Conservation (phyloP, 2,113 vertebrate species). For the Pelodiscus sinensis region DNA sequence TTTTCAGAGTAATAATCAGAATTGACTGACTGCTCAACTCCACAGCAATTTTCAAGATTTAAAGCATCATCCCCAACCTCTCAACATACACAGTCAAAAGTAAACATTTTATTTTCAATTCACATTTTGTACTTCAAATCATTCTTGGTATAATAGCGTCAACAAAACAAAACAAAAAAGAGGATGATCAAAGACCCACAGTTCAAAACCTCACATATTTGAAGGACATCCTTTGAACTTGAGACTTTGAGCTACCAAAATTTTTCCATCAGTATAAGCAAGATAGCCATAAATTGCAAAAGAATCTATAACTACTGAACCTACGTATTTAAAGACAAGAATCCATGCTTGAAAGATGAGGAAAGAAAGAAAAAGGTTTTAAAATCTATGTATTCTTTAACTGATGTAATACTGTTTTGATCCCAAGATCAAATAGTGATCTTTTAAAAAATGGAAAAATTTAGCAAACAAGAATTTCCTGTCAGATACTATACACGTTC, state of each 20-base stretch:
- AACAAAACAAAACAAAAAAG: background rate
- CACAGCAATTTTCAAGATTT: slow-evolving; percentile 44
- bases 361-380: slow-evolving; percentile 25
- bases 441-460: background rate
- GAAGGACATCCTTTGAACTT: slow-evolving; percentile 30
- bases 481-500: background rate
- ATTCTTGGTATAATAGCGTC: slow-evolving; percentile 66
- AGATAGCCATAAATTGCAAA: background rate
- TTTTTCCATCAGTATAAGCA: slow-evolving; percentile 4
- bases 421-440: slow-evolving; percentile 58
- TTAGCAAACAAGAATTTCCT: background rate
- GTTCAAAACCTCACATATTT: slow-evolving; percentile 31
- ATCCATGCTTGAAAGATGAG: slow-evolving; percentile 40
- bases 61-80: slow-evolving; percentile 63
- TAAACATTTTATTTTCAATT: slow-evolving; percentile 71
- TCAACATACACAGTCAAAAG: slow-evolving; percentile 10
- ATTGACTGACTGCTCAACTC: slow-evolving; percentile 51
- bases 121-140: slow-evolving; percentile 70
- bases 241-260: slow-evolving; percentile 48
- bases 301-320: background rate
- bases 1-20: slow-evolving; percentile 66
- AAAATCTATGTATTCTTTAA: slow-evolving; percentile 18
- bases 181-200: slow-evolving; percentile 49
- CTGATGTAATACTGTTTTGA: slow-evolving; percentile 53
- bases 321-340: slow-evolving; percentile 52